Evolutionary conservation across 2,797 vertebrate genomes (phyloP), one percentile per base, ranked within the genome.

Genomic region (Eidolon dupreanum): DNA sequence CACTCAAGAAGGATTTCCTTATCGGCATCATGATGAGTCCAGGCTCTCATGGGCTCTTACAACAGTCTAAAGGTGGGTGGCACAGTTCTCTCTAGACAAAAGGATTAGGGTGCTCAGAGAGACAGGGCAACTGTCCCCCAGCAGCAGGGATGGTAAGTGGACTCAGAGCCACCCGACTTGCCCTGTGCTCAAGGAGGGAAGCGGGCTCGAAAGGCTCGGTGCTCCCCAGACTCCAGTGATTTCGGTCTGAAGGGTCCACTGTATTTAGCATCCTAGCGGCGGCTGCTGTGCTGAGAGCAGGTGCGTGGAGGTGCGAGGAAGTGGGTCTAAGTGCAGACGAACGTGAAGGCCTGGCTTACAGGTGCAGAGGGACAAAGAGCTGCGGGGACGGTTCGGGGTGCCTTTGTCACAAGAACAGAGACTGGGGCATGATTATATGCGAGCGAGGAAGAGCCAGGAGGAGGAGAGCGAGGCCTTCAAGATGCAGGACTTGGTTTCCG

Each of bases 291-390:
- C 51, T 10, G 2, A 16, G 33, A 66, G 33, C 12, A 10, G 26
- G 15, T 51, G 1, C 0, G 33, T 0, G 8, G 66, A 33, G 43
- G 22, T 1, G 22, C 1, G 17, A 41, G 28, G 51, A 17, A 5
- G 5, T 1, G 20, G 12, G 26, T 43, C 43, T 17, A 4, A 59
- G 20, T 0, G 0, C 0, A n/a, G 57, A 28, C 0, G 0, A 1
- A 4, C 8, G 3, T 4, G 43, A 8, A 65, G 26, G 65, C 77
- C 41, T 16, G 16, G 81, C 33, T 31, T 5, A 7, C 31, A 88
- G 59, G 24, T 17, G 3, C 79, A 0, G 1, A 28, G 49, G 51
- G 63, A 8, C 2, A 0, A 1, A 13, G 22, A 22, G 49, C 12
- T 1, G 51, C 0, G 12, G 36, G 36, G 46, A 61, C 71, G 13